Conservation (phyloP, 2,888 invertebrate genomes). For the Dysmachus trigonus region DNA sequence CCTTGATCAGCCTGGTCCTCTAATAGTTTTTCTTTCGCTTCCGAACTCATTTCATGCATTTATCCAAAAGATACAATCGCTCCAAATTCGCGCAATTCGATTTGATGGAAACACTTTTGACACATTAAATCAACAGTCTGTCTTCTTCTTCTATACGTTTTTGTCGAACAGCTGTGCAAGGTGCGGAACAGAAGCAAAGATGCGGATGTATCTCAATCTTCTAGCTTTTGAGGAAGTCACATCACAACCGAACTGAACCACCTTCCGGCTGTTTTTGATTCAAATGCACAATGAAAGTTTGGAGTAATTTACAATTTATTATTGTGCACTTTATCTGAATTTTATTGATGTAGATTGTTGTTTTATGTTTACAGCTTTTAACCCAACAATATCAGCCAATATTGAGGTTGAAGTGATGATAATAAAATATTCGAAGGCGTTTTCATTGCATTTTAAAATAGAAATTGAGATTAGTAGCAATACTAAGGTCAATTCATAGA, state of each 20-base stretch:
- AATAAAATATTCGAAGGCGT: neutral
- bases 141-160: neutral
- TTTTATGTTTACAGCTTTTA: no score
- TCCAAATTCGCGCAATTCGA: neutral
- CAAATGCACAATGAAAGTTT: neutral
- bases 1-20: neutral
- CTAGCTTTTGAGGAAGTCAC: neutral
- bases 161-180: neutral
- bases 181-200: neutral
- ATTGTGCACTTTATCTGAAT: neutral
- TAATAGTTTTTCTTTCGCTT: neutral
- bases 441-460: neutral
- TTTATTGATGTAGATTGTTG: neutral
- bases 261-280: neutral
- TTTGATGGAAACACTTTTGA: neutral
- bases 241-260: neutral
- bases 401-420: no score
- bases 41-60: neutral
- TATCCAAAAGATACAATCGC: neutral
- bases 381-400: no score
- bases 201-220: neutral
- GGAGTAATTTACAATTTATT: neutral
- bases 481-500: neutral
- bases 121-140: neutral
- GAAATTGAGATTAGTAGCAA: neutral